These are phyloP conservation scores for Xylophagus ater DNA, from an alignment of 2,888 invertebrate genomes.

Conservation along the genomic window DNA sequence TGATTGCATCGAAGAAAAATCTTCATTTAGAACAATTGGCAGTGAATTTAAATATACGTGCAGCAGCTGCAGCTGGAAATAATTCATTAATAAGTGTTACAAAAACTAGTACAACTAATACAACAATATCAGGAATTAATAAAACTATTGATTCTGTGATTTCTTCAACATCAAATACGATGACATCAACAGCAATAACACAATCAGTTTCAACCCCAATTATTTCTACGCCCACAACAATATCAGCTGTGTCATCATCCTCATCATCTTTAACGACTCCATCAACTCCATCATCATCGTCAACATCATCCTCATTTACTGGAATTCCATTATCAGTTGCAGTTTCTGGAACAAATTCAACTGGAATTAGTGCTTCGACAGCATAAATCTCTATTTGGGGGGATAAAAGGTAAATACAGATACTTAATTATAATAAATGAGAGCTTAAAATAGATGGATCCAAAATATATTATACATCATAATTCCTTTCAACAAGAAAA, in stretches of 20 bases:
- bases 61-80: constrained; percentile 26
- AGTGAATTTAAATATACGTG: constrained; percentile 34
- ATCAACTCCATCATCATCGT: not conserved
- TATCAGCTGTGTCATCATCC: not conserved
- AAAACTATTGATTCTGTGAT: too few species aligned
- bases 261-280: not conserved
- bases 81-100: constrained; percentile 24
- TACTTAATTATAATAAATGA: too few species aligned
- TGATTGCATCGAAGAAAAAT: constrained; percentile 27
- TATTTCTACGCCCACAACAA: not conserved
- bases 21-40: constrained; percentile 37
- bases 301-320: not conserved
- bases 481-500: not conserved
- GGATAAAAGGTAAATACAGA: not conserved
- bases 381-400: not conserved
- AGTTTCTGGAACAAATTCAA: too few species aligned
- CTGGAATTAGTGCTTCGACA: not conserved
- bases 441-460: too few species aligned
- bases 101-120: too few species aligned
- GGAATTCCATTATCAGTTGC: not conserved
- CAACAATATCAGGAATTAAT: too few species aligned
- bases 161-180: not conserved
- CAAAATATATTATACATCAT: too few species aligned
- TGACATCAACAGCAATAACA: not conserved
- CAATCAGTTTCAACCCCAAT: not conserved